phyloP scores from a whole-genome alignment of 2,113 vertebrate species.

The Phodopus roborovskii region DNA sequence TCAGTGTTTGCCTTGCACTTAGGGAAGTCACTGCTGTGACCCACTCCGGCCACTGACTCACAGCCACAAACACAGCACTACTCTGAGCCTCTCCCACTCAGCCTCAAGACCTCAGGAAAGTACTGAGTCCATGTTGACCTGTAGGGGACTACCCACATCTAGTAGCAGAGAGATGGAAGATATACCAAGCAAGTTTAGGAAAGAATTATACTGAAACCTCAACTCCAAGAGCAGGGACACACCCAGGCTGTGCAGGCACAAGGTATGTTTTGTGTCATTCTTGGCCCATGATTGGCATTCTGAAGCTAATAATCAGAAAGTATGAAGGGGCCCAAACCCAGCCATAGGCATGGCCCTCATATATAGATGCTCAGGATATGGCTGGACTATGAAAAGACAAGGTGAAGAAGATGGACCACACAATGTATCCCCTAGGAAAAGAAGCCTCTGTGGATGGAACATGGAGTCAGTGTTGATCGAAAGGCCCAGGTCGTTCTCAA shows the following conservation, averaged over 20 bases:
- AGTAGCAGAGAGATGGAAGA: slow-evolving; percentile 46
- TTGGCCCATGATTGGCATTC: not conserved
- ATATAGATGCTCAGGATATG: not conserved
- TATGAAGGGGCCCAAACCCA: rapidly evolving
- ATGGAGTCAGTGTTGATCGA: not conserved
- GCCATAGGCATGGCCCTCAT: not conserved
- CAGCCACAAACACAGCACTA: slow-evolving; percentile 87
- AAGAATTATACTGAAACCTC: not conserved
- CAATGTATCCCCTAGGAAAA: not conserved
- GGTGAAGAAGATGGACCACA: not conserved
- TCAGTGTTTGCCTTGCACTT: not conserved
- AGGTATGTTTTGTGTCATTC: no score
- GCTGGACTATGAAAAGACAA: no score
- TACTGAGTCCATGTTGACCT: not conserved
- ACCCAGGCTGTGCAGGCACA: not conserved
- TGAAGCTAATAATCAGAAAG: not conserved
- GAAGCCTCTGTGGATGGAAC: no score
- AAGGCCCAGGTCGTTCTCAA: no score
- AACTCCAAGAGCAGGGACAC: not conserved
- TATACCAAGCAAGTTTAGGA: not conserved
- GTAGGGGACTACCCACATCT: not conserved
- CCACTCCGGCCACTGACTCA: slow-evolving; percentile 90
- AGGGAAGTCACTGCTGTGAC: slow-evolving; percentile 88
- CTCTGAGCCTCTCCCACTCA: slow-evolving; percentile 80
- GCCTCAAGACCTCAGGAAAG: slow-evolving; percentile 76